These are phyloP conservation scores for Xestia xanthographa DNA, from an alignment of 2,888 invertebrate genomes.

Conservation along the genomic window DNA sequence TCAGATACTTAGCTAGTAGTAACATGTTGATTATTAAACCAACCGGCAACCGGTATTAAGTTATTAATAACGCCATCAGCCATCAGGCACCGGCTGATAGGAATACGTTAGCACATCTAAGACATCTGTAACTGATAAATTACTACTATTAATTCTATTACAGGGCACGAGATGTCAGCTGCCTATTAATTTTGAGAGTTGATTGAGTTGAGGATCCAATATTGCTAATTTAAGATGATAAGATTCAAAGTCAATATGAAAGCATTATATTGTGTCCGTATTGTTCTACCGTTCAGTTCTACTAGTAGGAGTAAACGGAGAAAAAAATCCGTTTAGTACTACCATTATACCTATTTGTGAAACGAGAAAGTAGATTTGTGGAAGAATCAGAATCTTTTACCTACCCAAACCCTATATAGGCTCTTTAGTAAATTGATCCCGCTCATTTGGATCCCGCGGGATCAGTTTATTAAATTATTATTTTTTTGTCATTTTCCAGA, in stretches of 20 bases:
- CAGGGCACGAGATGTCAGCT: neutral
- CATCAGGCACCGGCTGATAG: slow-evolving; percentile 18
- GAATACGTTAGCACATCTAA: slow-evolving; percentile 35
- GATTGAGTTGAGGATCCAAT: neutral
- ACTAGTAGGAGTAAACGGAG: too few species aligned
- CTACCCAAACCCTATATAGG: too few species aligned
- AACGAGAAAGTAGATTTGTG: too few species aligned
- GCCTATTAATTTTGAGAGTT: slow-evolving; percentile 22
- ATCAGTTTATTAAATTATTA: too few species aligned
- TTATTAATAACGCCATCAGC: slow-evolving; percentile 30
- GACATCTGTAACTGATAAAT: slow-evolving; percentile 47
- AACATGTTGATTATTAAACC: slow-evolving; percentile 18
- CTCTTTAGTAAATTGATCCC: too few species aligned
- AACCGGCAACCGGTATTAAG: neutral
- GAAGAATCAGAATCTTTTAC: too few species aligned
- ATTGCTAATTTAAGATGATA: neutral
- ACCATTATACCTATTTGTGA: neutral
- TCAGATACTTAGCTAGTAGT: too few species aligned
- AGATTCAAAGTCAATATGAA: neutral
- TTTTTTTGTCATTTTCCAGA: too few species aligned
- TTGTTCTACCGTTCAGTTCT: too few species aligned
- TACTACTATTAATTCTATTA: slow-evolving; percentile 31
- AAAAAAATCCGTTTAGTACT: too few species aligned
- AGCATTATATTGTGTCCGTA: too few species aligned
- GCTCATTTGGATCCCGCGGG: too few species aligned